Percentiles rank a stretch among this genome's conserved stretches.
phyloP scores from a whole-genome alignment of 2,113 vertebrate species.

The Labeo catla region DNA sequence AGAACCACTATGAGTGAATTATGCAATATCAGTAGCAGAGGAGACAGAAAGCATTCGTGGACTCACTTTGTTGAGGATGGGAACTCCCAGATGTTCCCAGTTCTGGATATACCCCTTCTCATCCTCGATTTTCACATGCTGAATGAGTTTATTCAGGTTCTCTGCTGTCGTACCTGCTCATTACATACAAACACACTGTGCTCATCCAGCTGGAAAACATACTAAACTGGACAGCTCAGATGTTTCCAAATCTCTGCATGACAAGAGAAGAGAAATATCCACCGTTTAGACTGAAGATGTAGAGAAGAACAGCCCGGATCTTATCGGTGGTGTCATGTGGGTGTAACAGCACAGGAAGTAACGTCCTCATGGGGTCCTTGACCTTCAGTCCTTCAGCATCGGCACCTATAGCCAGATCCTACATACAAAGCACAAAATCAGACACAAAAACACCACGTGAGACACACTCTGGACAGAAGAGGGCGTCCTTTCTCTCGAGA shows the following conservation, averaged over 20 bases:
- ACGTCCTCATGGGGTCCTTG: slow-evolving; percentile 93
- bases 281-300: slow-evolving; percentile 96
- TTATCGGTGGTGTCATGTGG: slow-evolving; percentile 86
- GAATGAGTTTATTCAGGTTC: slow-evolving; percentile 94
- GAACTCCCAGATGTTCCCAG: slow-evolving; percentile 92
- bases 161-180: slow-evolving; percentile 92
- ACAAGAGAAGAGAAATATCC: slow-evolving; percentile 40
- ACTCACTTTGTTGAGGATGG: slow-evolving; percentile 81
- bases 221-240: not conserved
- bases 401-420: slow-evolving; percentile 94
- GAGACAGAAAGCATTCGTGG: not conserved
- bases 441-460: not conserved
- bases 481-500: not conserved
- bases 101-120: slow-evolving; percentile 92
- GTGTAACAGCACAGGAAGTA: slow-evolving; percentile 91
- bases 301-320: slow-evolving; percentile 93
- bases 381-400: slow-evolving; percentile 92
- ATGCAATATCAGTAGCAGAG: not conserved
- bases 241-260: not conserved
- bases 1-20: not conserved
- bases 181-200: slow-evolving; percentile 43
- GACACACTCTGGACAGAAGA: not conserved
- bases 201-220: not conserved
- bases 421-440: slow-evolving; percentile 23
- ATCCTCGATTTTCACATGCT: slow-evolving; percentile 90